Evolutionary conservation across 2,113 vertebrate genomes (phyloP).

Genomic region (Monopterus albus): DNA sequence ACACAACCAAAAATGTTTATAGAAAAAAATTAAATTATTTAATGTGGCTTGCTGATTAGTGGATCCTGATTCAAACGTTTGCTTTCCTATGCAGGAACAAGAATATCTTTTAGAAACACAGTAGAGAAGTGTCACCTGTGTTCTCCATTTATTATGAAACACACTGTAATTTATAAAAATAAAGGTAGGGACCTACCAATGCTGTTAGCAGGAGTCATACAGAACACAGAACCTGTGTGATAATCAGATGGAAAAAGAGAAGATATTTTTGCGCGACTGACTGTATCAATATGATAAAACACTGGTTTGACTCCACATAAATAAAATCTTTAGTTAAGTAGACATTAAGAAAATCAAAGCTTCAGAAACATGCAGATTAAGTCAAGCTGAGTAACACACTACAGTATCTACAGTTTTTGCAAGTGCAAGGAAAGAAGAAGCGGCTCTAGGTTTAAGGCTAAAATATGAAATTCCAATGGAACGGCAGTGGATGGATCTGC

Average conservation of each 20-base stretch:
- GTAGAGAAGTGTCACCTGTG: slow-evolving; percentile 19
- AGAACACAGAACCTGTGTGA: slow-evolving; percentile 74
- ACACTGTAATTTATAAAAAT: background rate
- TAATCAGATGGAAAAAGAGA: slow-evolving; percentile 41
- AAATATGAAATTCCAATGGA: too few relatives aligned
- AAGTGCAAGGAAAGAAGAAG: too few relatives aligned
- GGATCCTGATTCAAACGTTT: background rate
- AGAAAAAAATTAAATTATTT: background rate
- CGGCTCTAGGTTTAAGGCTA: too few relatives aligned
- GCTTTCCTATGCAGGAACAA: slow-evolving; percentile 10
- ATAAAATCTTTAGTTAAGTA: background rate
- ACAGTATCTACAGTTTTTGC: too few relatives aligned
- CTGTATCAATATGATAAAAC: background rate
- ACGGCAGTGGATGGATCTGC: too few relatives aligned
- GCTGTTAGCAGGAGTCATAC: slow-evolving; percentile 71
- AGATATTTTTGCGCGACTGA: slow-evolving; percentile 36
- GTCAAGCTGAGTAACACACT: too few relatives aligned
- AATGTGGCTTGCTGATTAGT: background rate
- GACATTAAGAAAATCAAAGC: background rate
- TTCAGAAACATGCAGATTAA: background rate
- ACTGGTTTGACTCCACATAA: background rate
- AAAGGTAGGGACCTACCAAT: slow-evolving; percentile 66
- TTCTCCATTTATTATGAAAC: slow-evolving; percentile 15
- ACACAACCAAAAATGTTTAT: slow-evolving; percentile 4
- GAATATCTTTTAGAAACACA: slow-evolving; percentile 34